Conservation (phyloP, 2,888 invertebrate genomes). For the Artemia sinica region DNA sequence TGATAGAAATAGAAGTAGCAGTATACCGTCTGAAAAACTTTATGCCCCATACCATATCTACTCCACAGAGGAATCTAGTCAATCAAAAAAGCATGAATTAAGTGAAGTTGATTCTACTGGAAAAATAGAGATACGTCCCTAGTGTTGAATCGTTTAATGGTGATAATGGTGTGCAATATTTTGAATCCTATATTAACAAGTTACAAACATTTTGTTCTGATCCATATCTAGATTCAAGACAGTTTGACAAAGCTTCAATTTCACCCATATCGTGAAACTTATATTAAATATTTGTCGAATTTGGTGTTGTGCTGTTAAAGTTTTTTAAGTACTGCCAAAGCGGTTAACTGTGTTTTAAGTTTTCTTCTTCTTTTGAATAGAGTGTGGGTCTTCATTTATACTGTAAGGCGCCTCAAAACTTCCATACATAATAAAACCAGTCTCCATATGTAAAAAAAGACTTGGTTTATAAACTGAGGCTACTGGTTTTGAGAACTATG, state of each 20-base stretch:
- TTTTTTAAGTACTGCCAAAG: too few species aligned
- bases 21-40: conserved; percentile 4
- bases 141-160: neutral
- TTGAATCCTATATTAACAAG: conserved; percentile 12
- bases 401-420: too few species aligned
- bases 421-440: too few species aligned
- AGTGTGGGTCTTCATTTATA: too few species aligned
- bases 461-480: too few species aligned
- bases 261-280: neutral
- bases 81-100: neutral
- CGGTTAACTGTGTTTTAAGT: too few species aligned
- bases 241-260: conserved; percentile 5
- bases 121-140: neutral
- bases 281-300: neutral
- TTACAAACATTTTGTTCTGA: conserved; percentile 4
- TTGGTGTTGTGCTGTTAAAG: neutral
- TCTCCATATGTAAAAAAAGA: too few species aligned
- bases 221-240: conserved; percentile 6
- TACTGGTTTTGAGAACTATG: too few species aligned
- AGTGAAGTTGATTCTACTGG: neutral
- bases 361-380: too few species aligned
- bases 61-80: neutral
- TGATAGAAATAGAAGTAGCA: neutral
- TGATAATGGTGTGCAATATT: neutral
- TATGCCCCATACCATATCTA: neutral